Conservation (phyloP, 2,888 invertebrate species). For the Harmothoe impar region DNA sequence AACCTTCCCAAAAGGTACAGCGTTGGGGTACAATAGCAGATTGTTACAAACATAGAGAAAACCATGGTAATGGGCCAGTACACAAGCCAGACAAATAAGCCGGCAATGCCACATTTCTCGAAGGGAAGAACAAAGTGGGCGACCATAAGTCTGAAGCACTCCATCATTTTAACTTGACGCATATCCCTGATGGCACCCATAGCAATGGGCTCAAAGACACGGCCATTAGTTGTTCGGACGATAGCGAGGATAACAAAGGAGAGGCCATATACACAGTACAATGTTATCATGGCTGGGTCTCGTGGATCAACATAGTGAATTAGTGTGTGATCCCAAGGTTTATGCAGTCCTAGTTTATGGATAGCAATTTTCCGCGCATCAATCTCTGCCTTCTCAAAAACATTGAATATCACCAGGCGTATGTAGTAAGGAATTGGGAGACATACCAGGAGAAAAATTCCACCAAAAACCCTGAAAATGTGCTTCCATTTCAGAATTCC, state of each 20-base stretch:
- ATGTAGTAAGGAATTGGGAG: conserved; percentile 70
- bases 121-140: conserved; percentile 70
- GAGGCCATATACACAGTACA: conserved; percentile 68
- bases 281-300: conserved; percentile 64
- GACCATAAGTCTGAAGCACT: conserved; percentile 68
- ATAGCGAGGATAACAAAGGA: conserved; percentile 66
- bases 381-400: conserved; percentile 68
- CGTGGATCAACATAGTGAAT: conserved; percentile 69
- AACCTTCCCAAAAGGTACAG: conserved; percentile 69
- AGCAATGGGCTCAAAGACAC: conserved; percentile 65
- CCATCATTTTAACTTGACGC: conserved; percentile 56
- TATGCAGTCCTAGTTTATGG: conserved; percentile 63
- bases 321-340: conserved; percentile 62
- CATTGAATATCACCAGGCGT: conserved; percentile 67
- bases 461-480: conserved; percentile 65
- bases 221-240: conserved; percentile 58
- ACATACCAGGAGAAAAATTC: conserved; percentile 65
- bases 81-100: conserved; percentile 67
- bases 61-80: conserved; percentile 70
- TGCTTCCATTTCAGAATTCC: conserved; percentile 68
- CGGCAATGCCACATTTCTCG: conserved; percentile 71
- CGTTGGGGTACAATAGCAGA: conserved; percentile 70
- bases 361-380: conserved; percentile 63
- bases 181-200: conserved; percentile 68
- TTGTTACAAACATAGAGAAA: conserved; percentile 65